phyloP scores from a whole-genome alignment of 1,140 invertebrate genomes.

The Papilio helenus region DNA sequence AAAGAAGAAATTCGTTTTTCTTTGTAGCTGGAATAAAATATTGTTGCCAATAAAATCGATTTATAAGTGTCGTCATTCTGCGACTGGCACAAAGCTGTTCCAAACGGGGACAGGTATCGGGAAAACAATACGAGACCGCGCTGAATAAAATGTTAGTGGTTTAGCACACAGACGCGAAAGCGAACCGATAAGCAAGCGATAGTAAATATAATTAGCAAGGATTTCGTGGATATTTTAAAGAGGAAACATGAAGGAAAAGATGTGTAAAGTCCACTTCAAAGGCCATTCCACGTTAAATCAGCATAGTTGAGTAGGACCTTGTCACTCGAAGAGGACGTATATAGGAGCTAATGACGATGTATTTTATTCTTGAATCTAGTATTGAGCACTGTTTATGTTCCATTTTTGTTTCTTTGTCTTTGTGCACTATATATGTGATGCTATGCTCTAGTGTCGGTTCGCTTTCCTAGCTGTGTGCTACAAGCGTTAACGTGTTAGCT shows the following conservation, averaged over 20 bases:
- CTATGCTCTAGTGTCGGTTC: not conserved
- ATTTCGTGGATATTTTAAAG: not conserved
- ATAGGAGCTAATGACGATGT: too few species aligned
- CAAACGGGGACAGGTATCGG: conserved; percentile 40
- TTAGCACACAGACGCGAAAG: not conserved
- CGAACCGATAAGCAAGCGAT: not conserved
- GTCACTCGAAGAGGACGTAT: not conserved
- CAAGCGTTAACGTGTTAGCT: conserved; percentile 1
- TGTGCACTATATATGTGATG: not conserved
- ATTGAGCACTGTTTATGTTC: too few species aligned
- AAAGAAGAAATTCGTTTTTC: conserved; percentile 39
- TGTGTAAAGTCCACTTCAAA: not conserved
- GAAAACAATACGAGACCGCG: conserved; percentile 46
- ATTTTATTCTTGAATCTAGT: too few species aligned
- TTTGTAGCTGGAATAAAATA: conserved; percentile 36
- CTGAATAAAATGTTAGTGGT: conserved; percentile 51
- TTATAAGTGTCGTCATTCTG: conserved; percentile 46
- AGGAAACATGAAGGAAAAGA: not conserved
- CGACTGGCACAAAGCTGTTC: conserved; percentile 46
- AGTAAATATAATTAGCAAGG: not conserved
- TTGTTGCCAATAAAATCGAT: conserved; percentile 51
- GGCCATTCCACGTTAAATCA: not conserved
- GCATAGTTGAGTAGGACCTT: not conserved
- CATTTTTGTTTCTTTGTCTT: too few species aligned
- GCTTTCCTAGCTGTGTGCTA: not conserved